phyloP scores from a whole-genome alignment of 2,888 invertebrate genomes.

The Chesias legatella region DNA sequence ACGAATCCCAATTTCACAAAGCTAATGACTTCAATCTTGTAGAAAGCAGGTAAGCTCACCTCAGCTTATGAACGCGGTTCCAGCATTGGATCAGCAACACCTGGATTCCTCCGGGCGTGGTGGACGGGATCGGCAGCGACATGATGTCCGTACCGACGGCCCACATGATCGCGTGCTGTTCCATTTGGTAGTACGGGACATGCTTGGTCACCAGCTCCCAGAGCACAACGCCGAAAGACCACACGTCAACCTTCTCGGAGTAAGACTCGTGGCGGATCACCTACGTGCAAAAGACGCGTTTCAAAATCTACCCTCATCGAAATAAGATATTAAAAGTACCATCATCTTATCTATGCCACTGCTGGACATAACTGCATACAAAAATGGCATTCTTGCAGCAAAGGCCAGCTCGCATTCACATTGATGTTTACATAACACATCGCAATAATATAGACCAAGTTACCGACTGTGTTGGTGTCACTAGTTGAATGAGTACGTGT shows the following conservation, averaged over 20 bases:
- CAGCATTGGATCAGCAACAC: slow-evolving; percentile 95
- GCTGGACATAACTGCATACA: too few relatives aligned
- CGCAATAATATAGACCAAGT: too few relatives aligned
- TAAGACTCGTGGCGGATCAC: slow-evolving; percentile 98
- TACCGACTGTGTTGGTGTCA: too few relatives aligned
- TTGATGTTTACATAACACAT: too few relatives aligned
- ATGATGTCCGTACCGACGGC: slow-evolving; percentile 97
- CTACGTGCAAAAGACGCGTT: slow-evolving; percentile 2
- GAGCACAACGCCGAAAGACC: slow-evolving; percentile 98
- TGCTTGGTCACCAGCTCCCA: slow-evolving; percentile 98
- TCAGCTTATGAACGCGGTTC: slow-evolving; percentile 92
- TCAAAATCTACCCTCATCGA: too few relatives aligned
- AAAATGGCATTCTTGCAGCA: too few relatives aligned
- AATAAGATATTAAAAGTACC: too few relatives aligned
- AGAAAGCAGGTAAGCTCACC: slow-evolving; percentile 37
- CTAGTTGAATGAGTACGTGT: too few relatives aligned
- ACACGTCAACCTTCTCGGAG: slow-evolving; percentile 98
- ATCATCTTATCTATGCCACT: too few relatives aligned
- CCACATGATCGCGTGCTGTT: slow-evolving; percentile 98
- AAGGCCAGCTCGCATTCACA: too few relatives aligned
- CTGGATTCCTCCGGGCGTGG: slow-evolving; percentile 93
- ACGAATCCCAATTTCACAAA: too few relatives aligned
- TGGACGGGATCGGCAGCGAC: slow-evolving; percentile 93
- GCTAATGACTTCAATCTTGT: too few relatives aligned
- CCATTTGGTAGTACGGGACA: slow-evolving; percentile 79